Conservation (phyloP, 2,113 vertebrate species). For the Merops nubicus region DNA sequence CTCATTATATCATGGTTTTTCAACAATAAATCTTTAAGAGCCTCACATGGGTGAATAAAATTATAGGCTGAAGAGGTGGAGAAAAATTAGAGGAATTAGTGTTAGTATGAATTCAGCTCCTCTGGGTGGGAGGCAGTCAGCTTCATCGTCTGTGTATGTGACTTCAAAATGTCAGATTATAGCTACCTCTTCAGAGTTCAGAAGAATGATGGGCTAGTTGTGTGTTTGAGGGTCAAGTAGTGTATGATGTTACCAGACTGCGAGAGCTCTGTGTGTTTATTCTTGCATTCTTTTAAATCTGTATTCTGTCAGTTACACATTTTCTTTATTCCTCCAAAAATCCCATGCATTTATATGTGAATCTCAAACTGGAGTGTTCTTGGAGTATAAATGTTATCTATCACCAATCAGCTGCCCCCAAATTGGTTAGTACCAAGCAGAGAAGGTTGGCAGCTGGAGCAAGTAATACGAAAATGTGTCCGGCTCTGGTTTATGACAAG, state of each 20-base stretch:
- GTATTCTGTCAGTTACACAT: not conserved
- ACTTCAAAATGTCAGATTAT: not conserved
- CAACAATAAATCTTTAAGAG: not conserved
- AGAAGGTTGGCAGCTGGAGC: not conserved
- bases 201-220: not conserved
- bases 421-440: not conserved
- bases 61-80: slow-evolving; percentile 14
- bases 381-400: not conserved
- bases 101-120: not conserved
- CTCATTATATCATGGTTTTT: not conserved
- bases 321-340: not conserved
- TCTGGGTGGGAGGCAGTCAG: not conserved
- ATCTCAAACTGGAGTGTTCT: not conserved
- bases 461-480: not conserved
- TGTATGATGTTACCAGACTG: not conserved
- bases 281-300: not conserved
- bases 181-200: not conserved
- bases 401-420: not conserved
- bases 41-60: slow-evolving; percentile 7
- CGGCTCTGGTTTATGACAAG: not conserved
- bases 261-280: not conserved
- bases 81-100: not conserved
- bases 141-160: not conserved
- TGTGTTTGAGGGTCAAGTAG: not conserved
- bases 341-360: not conserved